Base-by-base conservation (phyloP, 1,140 invertebrate genomes). In the Cryptotermes secundus region DNA sequence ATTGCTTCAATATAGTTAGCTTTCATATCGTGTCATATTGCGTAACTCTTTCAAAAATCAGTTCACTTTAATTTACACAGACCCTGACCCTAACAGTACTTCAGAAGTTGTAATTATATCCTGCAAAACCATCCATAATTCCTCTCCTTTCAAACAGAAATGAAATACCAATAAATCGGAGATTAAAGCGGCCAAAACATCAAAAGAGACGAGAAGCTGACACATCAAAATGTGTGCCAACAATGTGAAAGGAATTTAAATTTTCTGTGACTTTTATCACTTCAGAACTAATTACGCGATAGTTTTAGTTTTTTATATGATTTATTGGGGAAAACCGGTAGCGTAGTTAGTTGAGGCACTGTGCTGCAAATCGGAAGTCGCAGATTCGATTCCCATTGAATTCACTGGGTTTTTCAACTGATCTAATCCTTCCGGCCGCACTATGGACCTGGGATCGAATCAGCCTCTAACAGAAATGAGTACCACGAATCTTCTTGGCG, bases 201-300 rank as follows among this genome's bases (percentile, higher is more conserved):
- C 53, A 42, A 72, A 26, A n/a, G 59, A n/a, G 59, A n/a, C 7
- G 4, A 72, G 26, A 31, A n/a, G n/a, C 0, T 72, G 31, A 31
- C 59, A 72, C 31, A 72, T 72, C 59, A 72, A 72, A 72, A 72
- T 72, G n/a, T 72, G 31, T n/a, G 53, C 53, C 53, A 59, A 59
- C 12, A 59, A 59, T 59, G 19, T 59, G 12, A 22, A 19, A 59
- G 53, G 2, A 59, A 59, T 19, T 22, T 59, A 19, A 72, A 31
- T 72, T 72, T 4, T 16, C 26, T n/a, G 59, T 3, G 26, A 72
- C 31, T 72, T 4, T 72, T 72, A 72, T 72, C 59, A 31, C 59
- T 72, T 31, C 16, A 72, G 26, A 72, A 72, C 31, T 72, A 72
- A 72, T 72, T 72, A 72, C 9, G 31, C 26, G 19, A 72, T 9